These are phyloP conservation scores for Idris sp. DNA, from an alignment of 1,140 invertebrate species.

Conservation along the genomic window DNA sequence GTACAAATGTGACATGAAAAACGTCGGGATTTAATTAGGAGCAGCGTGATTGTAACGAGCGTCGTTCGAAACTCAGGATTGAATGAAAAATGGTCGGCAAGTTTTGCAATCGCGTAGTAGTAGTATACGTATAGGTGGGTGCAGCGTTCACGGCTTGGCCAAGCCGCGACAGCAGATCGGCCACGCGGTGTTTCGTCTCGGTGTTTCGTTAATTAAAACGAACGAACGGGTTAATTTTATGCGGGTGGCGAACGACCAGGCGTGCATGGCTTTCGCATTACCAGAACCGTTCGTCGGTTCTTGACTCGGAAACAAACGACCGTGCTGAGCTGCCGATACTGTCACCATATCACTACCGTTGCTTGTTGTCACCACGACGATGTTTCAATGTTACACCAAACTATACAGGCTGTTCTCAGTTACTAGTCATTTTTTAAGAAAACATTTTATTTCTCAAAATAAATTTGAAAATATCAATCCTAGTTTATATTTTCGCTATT, in stretches of 20 bases:
- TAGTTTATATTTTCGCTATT: too few species aligned
- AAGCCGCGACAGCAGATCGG: constrained; percentile 59
- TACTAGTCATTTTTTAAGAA: not conserved
- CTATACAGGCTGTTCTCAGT: constrained; percentile 1
- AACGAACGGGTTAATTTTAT: constrained; percentile 77
- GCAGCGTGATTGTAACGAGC: constrained; percentile 57
- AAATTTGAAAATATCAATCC: too few species aligned
- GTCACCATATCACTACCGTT: constrained; percentile 57
- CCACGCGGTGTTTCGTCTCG: constrained; percentile 65
- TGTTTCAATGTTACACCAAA: constrained; percentile 25
- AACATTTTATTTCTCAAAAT: not conserved
- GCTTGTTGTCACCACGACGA: constrained; percentile 48
- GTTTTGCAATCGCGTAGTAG: constrained; percentile 62
- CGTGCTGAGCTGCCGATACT: constrained; percentile 47
- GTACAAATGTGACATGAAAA: constrained; percentile 63
- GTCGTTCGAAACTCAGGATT: constrained; percentile 55
- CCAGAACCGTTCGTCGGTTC: constrained; percentile 63
- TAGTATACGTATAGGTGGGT: constrained; percentile 42
- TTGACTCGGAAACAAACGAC: constrained; percentile 66
- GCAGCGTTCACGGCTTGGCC: constrained; percentile 49
- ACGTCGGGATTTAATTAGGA: constrained; percentile 62
- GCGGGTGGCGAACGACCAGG: constrained; percentile 71
- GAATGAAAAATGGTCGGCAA: constrained; percentile 63
- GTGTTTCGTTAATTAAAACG: constrained; percentile 78
- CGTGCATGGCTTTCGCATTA: constrained; percentile 77